These are phyloP conservation scores for Eledona agricola DNA, from an alignment of 2,888 invertebrate genomes.

Conservation along the genomic window DNA sequence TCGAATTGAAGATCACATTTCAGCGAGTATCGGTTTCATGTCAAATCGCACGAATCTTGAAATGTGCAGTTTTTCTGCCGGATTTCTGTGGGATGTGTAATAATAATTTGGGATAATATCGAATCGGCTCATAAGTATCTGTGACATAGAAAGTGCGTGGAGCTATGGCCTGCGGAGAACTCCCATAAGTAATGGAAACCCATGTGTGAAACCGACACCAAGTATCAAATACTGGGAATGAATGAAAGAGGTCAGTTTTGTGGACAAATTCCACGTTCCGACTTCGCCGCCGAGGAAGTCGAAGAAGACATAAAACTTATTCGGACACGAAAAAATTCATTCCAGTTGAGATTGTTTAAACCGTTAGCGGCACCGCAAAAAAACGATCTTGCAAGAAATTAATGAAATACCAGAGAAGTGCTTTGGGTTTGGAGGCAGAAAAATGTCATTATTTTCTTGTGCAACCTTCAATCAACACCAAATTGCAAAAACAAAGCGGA, in stretches of 20 bases:
- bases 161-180: conserved; percentile 42
- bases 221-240: conserved; percentile 40
- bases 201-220: conserved; percentile 30
- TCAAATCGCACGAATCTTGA: too few relatives aligned
- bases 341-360: neutral
- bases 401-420: conserved; percentile 5
- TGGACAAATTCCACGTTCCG: conserved; percentile 13
- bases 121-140: too few relatives aligned
- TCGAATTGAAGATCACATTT: conserved; percentile 20
- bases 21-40: conserved; percentile 18
- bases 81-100: too few relatives aligned
- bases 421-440: conserved; percentile 1
- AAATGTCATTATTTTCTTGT: conserved; percentile 1
- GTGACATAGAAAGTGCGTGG: conserved; percentile 41
- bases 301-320: conserved; percentile 8
- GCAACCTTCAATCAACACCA: neutral
- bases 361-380: neutral
- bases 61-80: too few relatives aligned
- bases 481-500: too few relatives aligned
- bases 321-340: conserved; percentile 1
- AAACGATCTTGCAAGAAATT: neutral
- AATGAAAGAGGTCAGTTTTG: conserved; percentile 5
- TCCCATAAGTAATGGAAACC: conserved; percentile 44
- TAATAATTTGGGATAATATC: too few relatives aligned
- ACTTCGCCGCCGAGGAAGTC: conserved; percentile 2